These are phyloP conservation scores for cat (Felis catus) DNA, from an alignment of 2,113 vertebrate genomes.

Conservation along the genomic window F.catus_Fca126_mat1.0 CM031425.1:60708501-60709000, in stretches of 20 bases:
- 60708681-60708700: not conserved
- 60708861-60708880: not conserved
- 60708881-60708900: not conserved
- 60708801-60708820: not conserved
- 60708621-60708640: fast-evolving
- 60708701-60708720: not conserved
- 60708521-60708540: fast-evolving
- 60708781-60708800: not conserved
- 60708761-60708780: not conserved
- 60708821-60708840: too few species aligned
- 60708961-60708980: not conserved
- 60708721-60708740: not conserved
- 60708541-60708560: not conserved
- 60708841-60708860: not conserved
- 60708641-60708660: not conserved
- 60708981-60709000: too few species aligned
- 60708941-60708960: not conserved
- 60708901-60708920: not conserved
- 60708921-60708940: not conserved
- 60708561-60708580: not conserved
- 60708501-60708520: not conserved
- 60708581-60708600: not conserved
- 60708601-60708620: not conserved
- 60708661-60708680: not conserved
- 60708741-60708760: not conserved